phyloP scores from a whole-genome alignment of 2,113 vertebrate genomes.

The Gambusia holbrooki region DNA sequence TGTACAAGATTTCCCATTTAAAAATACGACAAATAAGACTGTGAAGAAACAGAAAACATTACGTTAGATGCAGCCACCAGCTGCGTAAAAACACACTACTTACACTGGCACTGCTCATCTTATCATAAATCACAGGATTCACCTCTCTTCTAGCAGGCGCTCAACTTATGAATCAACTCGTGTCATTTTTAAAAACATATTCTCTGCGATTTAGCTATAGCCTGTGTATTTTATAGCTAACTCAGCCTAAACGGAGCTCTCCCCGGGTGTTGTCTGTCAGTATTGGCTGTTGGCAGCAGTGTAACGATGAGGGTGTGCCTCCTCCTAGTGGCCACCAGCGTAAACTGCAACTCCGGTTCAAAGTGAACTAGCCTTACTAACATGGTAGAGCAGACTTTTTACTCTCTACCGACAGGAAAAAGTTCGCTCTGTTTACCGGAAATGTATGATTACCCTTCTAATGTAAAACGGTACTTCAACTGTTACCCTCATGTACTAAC shows the following conservation, averaged over 20 bases:
- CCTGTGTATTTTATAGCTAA: neutral
- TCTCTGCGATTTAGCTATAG: neutral
- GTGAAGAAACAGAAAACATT: neutral
- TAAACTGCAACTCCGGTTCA: neutral
- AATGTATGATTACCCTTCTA: too few species aligned
- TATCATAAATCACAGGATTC: constrained; percentile 4
- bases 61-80: neutral
- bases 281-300: neutral
- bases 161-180: neutral
- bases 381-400: too few species aligned
- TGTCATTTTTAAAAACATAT: neutral
- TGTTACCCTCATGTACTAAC: too few species aligned
- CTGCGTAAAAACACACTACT: constrained; percentile 22
- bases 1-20: neutral
- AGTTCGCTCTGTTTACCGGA: too few species aligned
- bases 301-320: neutral
- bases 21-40: neutral
- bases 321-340: neutral
- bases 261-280: constrained; percentile 40
- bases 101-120: constrained; percentile 63
- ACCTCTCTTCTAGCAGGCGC: constrained; percentile 9
- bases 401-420: too few species aligned
- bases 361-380: too few species aligned
- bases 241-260: neutral
- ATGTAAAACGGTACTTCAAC: too few species aligned